Evolutionary conservation across 2,888 invertebrate species (phyloP), one percentile per base, ranked within the genome.

Genomic region (Mythimna lalbum): DNA sequence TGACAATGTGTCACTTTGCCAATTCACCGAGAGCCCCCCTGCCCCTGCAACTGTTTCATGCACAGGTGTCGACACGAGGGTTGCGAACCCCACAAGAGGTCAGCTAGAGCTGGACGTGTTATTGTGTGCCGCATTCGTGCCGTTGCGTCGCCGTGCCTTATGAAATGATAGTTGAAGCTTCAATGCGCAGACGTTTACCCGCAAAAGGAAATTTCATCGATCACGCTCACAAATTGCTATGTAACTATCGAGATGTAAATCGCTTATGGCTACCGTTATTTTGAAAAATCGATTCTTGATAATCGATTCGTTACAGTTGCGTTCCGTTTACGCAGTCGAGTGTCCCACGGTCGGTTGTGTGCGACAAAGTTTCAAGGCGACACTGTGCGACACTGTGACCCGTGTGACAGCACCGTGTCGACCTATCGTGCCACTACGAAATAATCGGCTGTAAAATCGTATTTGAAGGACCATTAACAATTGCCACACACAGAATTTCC

Each of bases 81-180:
- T 69, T 69, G 75, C 64, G 66, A 73, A 76, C 76, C 71, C 78
- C 82, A 83, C 86, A 83, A 83, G 76, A 75, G 95, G 77, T 90
- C 95, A 90, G 33, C 65, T 7, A 17, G 60, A 12, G 78, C 84
- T 91, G 92, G 95, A 89, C 92, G 86, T 81, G 87, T 90, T 78
- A 88, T 87, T 88, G 90, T 91, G 86, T 89, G 86, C 89, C 85
- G 90, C 90, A 90, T 91, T 91, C 92, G 91, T 91, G 89, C 84
- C 85, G 87, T 90, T 88, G 89, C 88, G 87, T 87, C 90, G 89
- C 90, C 93, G 94, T 94, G 94, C 92, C 92, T 95, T 95, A 95
- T 95, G 95, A 95, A 95, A 95, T 89, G 92, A 93, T 92, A 93
- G 92, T 93, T 93, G 93, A 93, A 93, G 94, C 94, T 93, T 93